Evolutionary conservation across 2,113 vertebrate species (phyloP).

Genomic region (Chaetodon auriga): DNA sequence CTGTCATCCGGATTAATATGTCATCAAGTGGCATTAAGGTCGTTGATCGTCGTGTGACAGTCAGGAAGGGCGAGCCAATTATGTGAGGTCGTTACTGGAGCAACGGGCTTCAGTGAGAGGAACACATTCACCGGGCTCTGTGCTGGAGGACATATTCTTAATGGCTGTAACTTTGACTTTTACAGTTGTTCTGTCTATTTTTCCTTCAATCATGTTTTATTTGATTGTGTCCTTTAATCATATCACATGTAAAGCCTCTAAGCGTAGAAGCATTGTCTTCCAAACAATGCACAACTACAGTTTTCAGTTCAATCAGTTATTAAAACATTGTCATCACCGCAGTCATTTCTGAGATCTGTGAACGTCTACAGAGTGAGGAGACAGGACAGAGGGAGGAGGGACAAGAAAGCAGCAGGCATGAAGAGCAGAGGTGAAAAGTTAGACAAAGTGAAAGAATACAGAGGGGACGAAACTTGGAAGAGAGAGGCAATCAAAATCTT

Average conservation of each 20-base stretch:
- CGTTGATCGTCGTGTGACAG: slow-evolving; percentile 20
- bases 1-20: slow-evolving; percentile 49
- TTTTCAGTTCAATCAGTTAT: neutral
- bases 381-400: neutral
- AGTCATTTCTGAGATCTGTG: neutral
- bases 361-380: neutral
- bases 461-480: neutral
- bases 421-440: neutral
- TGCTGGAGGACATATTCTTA: neutral
- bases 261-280: neutral
- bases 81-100: slow-evolving; percentile 4
- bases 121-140: neutral
- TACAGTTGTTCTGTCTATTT: neutral
- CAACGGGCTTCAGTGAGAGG: neutral
- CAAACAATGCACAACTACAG: neutral
- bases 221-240: neutral
- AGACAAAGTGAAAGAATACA: neutral
- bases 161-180: neutral
- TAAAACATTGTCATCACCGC: no score
- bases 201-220: neutral
- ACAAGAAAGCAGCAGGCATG: neutral
- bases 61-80: slow-evolving; percentile 39
- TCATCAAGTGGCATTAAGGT: slow-evolving; percentile 47
- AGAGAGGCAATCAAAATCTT: slow-evolving; percentile 2
- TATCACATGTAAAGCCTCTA: neutral